These are phyloP conservation scores for Prionace glauca DNA, from an alignment of 2,797 vertebrate species.

Conservation along the genomic window DNA sequence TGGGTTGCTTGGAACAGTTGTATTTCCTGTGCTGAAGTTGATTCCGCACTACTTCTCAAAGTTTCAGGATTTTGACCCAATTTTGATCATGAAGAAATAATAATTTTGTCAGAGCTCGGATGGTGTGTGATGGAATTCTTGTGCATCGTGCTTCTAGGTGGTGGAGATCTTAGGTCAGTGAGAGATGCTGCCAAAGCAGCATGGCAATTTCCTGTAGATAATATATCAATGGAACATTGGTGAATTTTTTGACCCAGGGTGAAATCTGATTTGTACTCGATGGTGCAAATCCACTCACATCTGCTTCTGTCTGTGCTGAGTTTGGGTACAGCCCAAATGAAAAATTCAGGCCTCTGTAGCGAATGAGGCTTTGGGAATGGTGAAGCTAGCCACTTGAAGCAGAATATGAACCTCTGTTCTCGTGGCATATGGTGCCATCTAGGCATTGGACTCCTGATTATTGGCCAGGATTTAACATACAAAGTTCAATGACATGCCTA, in stretches of 20 bases:
- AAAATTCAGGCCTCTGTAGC: too few species aligned
- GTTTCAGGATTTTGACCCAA: neutral
- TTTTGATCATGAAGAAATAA: neutral
- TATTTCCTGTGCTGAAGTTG: neutral
- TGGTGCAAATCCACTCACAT: neutral
- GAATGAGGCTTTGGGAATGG: neutral
- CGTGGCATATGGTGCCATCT: too few species aligned
- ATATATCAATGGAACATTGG: neutral
- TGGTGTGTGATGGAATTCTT: too few species aligned
- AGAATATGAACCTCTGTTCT: neutral
- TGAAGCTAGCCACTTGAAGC: neutral
- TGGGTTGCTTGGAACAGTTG: neutral
- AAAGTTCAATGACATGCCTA: too few species aligned
- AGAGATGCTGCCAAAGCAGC: neutral
- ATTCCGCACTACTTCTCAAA: neutral
- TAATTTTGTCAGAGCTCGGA: neutral
- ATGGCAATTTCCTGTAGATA: neutral
- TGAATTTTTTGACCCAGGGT: neutral
- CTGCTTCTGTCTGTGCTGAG: too few species aligned
- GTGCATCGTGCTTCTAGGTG: neutral
- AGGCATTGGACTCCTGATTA: too few species aligned
- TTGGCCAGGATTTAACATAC: too few species aligned
- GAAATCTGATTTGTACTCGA: neutral
- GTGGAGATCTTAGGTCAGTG: neutral
- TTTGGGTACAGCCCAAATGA: too few species aligned